These are phyloP conservation scores for Centroberyx gerrardi DNA, from an alignment of 2,797 vertebrate species.

Conservation along the genomic window DNA sequence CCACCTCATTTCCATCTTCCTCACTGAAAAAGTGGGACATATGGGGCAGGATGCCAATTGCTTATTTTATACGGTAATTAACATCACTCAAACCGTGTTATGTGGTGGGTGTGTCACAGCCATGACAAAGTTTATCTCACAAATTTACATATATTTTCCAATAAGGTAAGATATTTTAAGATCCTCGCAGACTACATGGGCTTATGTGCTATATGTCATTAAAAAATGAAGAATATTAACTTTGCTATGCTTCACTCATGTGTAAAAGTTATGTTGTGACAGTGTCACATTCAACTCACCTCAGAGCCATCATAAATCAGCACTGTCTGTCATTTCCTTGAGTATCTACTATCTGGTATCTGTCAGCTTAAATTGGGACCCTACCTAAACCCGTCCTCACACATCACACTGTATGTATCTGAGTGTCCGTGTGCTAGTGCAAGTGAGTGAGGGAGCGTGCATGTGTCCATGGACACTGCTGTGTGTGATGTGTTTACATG, in stretches of 20 bases:
- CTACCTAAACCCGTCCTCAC: slow-evolving; percentile 28
- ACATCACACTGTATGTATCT: slow-evolving; percentile 21
- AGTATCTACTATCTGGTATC: slow-evolving; percentile 53
- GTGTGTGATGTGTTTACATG: neutral
- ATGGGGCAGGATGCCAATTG: slow-evolving; percentile 84
- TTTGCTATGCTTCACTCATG: slow-evolving; percentile 52
- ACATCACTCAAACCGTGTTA: slow-evolving; percentile 73
- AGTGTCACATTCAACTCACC: slow-evolving; percentile 54
- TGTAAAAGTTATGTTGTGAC: slow-evolving; percentile 50
- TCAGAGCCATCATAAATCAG: slow-evolving; percentile 54
- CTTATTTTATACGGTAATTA: slow-evolving; percentile 89
- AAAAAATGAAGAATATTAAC: slow-evolving; percentile 53
- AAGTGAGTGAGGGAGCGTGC: neutral
- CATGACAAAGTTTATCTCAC: slow-evolving; percentile 74
- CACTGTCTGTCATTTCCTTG: slow-evolving; percentile 51
- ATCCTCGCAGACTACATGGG: slow-evolving; percentile 41
- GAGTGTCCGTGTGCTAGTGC: slow-evolving; percentile 27
- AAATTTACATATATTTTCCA: slow-evolving; percentile 70
- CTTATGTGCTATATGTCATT: slow-evolving; percentile 44
- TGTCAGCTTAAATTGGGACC: slow-evolving; percentile 64
- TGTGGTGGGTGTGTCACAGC: slow-evolving; percentile 71
- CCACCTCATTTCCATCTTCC: slow-evolving; percentile 80
- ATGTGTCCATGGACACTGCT: slow-evolving; percentile 11
- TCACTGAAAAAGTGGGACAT: slow-evolving; percentile 77
- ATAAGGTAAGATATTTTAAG: slow-evolving; percentile 63